A percentile compares a stretch with the other conserved stretches of the same genome.
Evolutionary conservation across 2,113 vertebrate genomes (phyloP).

Genomic region (Malurus melanocephalus): DNA sequence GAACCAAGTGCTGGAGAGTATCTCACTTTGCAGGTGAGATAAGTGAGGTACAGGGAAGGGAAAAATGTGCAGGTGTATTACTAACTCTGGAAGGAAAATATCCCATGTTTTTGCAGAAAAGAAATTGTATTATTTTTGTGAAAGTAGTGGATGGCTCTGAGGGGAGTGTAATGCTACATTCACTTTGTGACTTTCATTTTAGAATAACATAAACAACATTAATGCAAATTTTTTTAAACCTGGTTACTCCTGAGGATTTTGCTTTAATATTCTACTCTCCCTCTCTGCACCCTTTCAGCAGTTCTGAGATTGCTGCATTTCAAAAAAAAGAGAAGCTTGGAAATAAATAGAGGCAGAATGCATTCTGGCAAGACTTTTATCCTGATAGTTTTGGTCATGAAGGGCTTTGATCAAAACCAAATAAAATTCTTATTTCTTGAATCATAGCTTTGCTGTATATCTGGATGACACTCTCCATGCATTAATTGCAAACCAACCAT

Average conservation of each 20-base stretch:
- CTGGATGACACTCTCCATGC: neutral
- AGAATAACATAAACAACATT: neutral
- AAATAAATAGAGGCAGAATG: neutral
- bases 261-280: neutral
- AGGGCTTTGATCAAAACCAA: neutral
- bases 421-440: neutral
- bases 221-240: neutral
- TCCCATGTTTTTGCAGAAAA: neutral
- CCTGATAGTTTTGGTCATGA: neutral
- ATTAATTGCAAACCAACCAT: neutral
- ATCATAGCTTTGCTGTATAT: neutral
- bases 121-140: neutral
- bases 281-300: fast-evolving
- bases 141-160: neutral
- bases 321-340: neutral
- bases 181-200: neutral
- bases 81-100: neutral
- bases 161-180: neutral
- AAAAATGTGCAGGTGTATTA: neutral
- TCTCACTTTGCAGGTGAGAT: neutral
- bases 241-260: neutral
- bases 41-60: neutral
- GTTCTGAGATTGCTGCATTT: neutral
- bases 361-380: neutral
- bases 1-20: neutral